phyloP scores from a whole-genome alignment of 2,888 invertebrate species.

The Geotrupes spiniger region DNA sequence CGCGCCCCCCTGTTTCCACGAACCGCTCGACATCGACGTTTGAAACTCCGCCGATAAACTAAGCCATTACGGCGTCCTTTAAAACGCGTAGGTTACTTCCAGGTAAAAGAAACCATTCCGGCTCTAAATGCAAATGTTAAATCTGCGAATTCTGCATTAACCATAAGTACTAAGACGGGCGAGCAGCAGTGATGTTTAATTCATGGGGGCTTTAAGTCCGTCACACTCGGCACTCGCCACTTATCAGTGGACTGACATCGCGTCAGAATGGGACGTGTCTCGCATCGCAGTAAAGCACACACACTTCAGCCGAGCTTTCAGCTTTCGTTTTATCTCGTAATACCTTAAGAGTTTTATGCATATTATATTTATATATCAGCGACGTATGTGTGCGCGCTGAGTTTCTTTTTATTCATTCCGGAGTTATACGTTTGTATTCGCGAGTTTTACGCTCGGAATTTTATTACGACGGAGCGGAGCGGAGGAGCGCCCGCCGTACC shows the following conservation, averaged over 20 bases:
- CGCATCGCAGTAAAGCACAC: constrained; percentile 4
- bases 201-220: constrained; percentile 17
- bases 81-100: too few species aligned
- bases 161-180: constrained; percentile 13
- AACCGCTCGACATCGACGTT: too few species aligned
- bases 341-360: constrained; percentile 10
- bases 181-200: constrained; percentile 22
- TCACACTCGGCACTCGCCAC: constrained; percentile 22
- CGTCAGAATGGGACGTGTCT: constrained; percentile 13
- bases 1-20: too few species aligned
- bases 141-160: constrained; percentile 11
- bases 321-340: constrained; percentile 7
- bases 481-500: not conserved
- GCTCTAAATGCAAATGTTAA: constrained; percentile 9
- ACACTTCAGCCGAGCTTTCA: constrained; percentile 6
- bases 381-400: not conserved
- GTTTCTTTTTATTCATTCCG: constrained; percentile 5
- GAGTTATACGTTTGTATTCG: constrained; percentile 1
- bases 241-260: constrained; percentile 24
- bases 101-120: not conserved
- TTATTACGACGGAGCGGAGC: constrained; percentile 9
- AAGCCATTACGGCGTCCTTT: too few species aligned
- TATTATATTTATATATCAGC: constrained; percentile 7
- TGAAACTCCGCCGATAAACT: too few species aligned
- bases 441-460: constrained; percentile 8